Conservation (phyloP, 2,888 invertebrate species). For the Gymnocheta viridis region DNA sequence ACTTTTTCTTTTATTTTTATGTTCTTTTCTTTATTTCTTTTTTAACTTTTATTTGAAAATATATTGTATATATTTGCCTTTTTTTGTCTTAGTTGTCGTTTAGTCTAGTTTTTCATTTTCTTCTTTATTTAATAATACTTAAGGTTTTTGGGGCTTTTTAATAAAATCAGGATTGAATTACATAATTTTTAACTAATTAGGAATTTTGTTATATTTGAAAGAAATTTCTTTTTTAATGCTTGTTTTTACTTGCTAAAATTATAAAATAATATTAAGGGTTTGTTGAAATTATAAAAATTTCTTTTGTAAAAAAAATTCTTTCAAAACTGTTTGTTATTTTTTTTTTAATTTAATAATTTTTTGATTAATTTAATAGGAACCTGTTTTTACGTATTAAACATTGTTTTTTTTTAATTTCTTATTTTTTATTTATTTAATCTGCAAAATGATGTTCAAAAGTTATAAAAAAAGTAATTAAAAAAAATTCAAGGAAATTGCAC, state of each 20-base stretch:
- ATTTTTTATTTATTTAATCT: background rate
- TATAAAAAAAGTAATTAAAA: background rate
- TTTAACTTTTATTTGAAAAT: conserved; percentile 69
- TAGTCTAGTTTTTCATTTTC: conserved; percentile 54
- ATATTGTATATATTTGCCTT: conserved; percentile 72
- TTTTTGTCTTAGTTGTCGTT: conserved; percentile 62
- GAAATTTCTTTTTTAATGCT: conserved; percentile 50
- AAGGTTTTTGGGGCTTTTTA: conserved; percentile 54
- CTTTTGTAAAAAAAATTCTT: conserved; percentile 64
- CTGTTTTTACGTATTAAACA: conserved; percentile 80
- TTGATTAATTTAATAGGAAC: conserved; percentile 82
- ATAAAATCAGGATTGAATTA: conserved; percentile 50
- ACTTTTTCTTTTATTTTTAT: conserved; percentile 41
- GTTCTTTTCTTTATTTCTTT: conserved; percentile 44
- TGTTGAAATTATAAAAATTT: conserved; percentile 74
- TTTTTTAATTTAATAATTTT: conserved; percentile 70
- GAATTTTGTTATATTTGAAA: conserved; percentile 32
- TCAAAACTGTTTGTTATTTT: conserved; percentile 55
- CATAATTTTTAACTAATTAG: conserved; percentile 61
- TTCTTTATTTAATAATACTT: conserved; percentile 67
- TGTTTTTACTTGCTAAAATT: conserved; percentile 7
- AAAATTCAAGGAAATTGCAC: background rate
- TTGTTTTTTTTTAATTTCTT: conserved; percentile 16
- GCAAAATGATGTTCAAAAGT: background rate
- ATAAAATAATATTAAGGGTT: conserved; percentile 44